These are phyloP conservation scores for Coenonympha arcania DNA, from an alignment of 2,888 invertebrate genomes.

Conservation along the genomic window DNA sequence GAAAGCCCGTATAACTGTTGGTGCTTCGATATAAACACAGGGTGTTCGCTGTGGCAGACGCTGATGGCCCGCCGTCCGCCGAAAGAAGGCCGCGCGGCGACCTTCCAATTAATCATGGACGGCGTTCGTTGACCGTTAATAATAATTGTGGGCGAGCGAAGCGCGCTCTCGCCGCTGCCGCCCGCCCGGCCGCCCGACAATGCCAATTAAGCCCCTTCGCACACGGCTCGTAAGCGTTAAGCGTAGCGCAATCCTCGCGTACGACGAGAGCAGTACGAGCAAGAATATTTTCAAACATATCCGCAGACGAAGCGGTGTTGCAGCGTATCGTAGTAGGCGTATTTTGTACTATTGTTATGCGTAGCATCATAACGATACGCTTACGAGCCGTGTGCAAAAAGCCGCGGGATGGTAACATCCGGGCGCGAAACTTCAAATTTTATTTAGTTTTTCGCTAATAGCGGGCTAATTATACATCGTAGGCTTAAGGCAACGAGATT, in stretches of 20 bases:
- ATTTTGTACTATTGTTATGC: slow-evolving; percentile 1
- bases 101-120: slow-evolving; percentile 65
- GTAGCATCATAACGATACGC: no score
- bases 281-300: no score
- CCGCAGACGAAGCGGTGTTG: no score
- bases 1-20: slow-evolving; percentile 68
- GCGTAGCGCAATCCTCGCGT: no score
- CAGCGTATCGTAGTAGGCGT: slow-evolving; percentile 2
- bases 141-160: slow-evolving; percentile 21
- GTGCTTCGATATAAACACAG: slow-evolving; percentile 65
- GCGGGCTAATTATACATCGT: no score
- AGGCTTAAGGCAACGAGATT: no score
- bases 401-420: no score
- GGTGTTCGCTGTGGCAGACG: slow-evolving; percentile 51
- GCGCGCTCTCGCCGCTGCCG: slow-evolving; percentile 19
- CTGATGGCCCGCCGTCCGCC: slow-evolving; percentile 40
- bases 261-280: no score
- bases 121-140: slow-evolving; percentile 63
- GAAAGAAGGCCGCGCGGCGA: slow-evolving; percentile 71
- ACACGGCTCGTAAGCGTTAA: no score
- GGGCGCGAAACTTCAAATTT: no score
- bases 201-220: slow-evolving; percentile 30
- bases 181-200: slow-evolving; percentile 20
- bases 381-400: no score
- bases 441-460: no score